phyloP scores from a whole-genome alignment of 1,140 invertebrate genomes.

The Augochlora pura region DNA sequence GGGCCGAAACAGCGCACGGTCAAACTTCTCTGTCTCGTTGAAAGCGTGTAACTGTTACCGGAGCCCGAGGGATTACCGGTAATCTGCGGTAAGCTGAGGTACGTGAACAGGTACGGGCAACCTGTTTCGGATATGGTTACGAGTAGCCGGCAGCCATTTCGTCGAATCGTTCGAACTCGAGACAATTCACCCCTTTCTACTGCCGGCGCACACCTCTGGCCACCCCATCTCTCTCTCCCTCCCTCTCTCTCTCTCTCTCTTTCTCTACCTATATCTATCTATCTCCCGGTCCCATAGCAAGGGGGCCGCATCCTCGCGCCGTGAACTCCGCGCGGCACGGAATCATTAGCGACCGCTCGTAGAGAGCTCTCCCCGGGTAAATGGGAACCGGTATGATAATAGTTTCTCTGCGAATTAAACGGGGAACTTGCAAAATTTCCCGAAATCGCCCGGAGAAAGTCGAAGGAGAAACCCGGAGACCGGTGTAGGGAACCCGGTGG shows the following conservation, averaged over 20 bases:
- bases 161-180: slow-evolving; percentile 61
- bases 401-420: slow-evolving; percentile 52
- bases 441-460: slow-evolving; percentile 40
- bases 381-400: slow-evolving; percentile 18
- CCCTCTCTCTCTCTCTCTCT: too few relatives aligned
- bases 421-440: slow-evolving; percentile 46
- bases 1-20: slow-evolving; percentile 28
- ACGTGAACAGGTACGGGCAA: slow-evolving; percentile 58
- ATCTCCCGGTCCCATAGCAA: too few relatives aligned
- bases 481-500: not conserved
- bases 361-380: not conserved
- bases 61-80: slow-evolving; percentile 70
- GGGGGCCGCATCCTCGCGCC: not conserved
- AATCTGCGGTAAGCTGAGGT: slow-evolving; percentile 72
- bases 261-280: not conserved
- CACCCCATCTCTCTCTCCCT: not conserved
- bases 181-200: slow-evolving; percentile 20
- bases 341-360: slow-evolving; percentile 45
- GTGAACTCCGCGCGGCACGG: not conserved
- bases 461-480: not conserved
- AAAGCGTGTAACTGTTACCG: slow-evolving; percentile 70
- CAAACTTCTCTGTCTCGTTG: slow-evolving; percentile 56
- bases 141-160: slow-evolving; percentile 60
- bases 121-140: slow-evolving; percentile 70
- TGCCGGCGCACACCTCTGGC: not conserved